A percentile compares a stretch with the other conserved stretches of the same genome.
Evolutionary conservation across 2,888 invertebrate species (phyloP).

Genomic region (Cerceris rybyensis): DNA sequence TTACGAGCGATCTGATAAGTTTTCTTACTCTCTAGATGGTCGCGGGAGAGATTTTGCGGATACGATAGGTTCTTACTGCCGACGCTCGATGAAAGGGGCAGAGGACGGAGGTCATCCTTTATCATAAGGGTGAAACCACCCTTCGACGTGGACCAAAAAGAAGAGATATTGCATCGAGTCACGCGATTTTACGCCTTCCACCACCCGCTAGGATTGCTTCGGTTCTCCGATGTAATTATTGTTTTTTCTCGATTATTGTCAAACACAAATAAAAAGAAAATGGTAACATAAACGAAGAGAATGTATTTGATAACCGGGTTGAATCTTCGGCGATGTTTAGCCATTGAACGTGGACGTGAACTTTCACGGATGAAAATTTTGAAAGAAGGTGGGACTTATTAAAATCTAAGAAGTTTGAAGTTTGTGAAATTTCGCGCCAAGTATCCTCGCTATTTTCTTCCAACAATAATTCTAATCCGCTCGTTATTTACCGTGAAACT

Average conservation of each 20-base stretch:
- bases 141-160: slow-evolving; percentile 33
- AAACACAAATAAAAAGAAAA: not conserved
- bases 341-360: not conserved
- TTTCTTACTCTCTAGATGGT: slow-evolving; percentile 43
- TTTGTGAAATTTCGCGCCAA: slow-evolving; percentile 29
- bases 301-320: not conserved
- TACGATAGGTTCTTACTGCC: slow-evolving; percentile 60
- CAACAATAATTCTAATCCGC: slow-evolving; percentile 62
- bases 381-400: slow-evolving; percentile 18
- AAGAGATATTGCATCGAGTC: slow-evolving; percentile 33
- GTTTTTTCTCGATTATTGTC: slow-evolving; percentile 6
- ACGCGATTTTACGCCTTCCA: slow-evolving; percentile 20
- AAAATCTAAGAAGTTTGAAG: slow-evolving; percentile 25
- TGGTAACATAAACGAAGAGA: not conserved
- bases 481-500: slow-evolving; percentile 59
- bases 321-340: not conserved
- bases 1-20: slow-evolving; percentile 71
- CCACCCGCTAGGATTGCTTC: not conserved
- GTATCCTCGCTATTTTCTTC: slow-evolving; percentile 17
- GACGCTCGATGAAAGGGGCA: slow-evolving; percentile 46
- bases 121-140: slow-evolving; percentile 45
- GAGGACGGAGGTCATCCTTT: slow-evolving; percentile 49
- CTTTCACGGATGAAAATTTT: not conserved
- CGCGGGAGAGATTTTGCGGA: slow-evolving; percentile 55
- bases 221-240: slow-evolving; percentile 5